These are phyloP conservation scores for Speoplatyrhinus poulsoni DNA, from an alignment of 2,113 vertebrate genomes.

Conservation along the genomic window DNA sequence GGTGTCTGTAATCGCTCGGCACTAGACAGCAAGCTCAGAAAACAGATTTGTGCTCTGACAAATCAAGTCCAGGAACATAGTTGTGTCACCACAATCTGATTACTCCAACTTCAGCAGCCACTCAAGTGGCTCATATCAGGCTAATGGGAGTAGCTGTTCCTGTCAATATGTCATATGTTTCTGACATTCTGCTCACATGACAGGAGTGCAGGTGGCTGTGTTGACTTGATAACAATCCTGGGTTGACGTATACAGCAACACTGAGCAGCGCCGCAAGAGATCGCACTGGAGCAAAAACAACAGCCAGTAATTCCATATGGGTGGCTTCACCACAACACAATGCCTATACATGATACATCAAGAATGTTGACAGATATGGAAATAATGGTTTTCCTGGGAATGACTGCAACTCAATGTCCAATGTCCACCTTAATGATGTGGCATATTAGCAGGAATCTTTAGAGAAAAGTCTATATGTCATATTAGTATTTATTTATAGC, in stretches of 20 bases:
- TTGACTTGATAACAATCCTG: constrained; percentile 48
- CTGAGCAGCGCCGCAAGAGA: constrained; percentile 25
- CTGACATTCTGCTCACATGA: constrained; percentile 50
- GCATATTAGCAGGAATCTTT: too few relatives aligned
- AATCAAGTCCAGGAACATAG: constrained; percentile 53
- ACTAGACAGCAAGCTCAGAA: constrained; percentile 23
- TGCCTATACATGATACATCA: background rate
- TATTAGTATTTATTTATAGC: too few relatives aligned
- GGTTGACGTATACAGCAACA: constrained; percentile 21
- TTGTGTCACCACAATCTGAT: constrained; percentile 60
- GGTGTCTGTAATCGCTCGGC: constrained; percentile 45
- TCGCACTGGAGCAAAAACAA: constrained; percentile 8
- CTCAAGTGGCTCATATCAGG: constrained; percentile 59
- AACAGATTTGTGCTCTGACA: constrained; percentile 41
- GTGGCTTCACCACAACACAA: background rate
- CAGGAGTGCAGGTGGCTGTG: constrained; percentile 43
- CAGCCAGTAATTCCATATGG: background rate
- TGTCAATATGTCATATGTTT: constrained; percentile 54
- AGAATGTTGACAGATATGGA: background rate
- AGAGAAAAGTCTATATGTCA: too few relatives aligned
- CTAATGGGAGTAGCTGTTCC: constrained; percentile 65
- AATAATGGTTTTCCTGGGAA: too few relatives aligned
- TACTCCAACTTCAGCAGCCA: constrained; percentile 38
- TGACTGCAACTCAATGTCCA: too few relatives aligned
- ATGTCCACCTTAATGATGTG: too few relatives aligned